Conservation (phyloP, 2,113 vertebrate genomes). For the Lophochroa leadbeateri region DNA sequence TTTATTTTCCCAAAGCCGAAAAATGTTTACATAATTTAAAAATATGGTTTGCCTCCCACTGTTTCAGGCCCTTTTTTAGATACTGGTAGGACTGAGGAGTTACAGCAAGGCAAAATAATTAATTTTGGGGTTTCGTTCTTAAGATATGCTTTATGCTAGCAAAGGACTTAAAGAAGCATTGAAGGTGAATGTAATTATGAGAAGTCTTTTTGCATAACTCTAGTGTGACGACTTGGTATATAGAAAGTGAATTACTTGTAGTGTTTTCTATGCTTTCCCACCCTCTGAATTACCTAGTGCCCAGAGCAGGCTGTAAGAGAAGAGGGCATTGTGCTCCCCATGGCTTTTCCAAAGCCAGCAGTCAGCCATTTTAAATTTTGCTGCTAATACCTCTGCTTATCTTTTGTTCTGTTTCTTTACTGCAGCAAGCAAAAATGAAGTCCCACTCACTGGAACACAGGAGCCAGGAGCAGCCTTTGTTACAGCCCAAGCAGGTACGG, state of each 20-base stretch:
- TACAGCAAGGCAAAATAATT: slow-evolving; percentile 16
- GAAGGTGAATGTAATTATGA: background rate
- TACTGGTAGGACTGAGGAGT: background rate
- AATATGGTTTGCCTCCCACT: background rate
- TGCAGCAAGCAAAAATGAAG: slow-evolving; percentile 88
- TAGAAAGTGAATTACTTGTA: background rate
- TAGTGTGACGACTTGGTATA: background rate
- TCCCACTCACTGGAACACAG: slow-evolving; percentile 89
- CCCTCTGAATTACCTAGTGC: background rate
- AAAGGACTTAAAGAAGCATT: background rate
- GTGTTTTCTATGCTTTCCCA: background rate
- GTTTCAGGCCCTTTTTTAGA: background rate
- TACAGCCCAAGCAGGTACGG: slow-evolving; percentile 92
- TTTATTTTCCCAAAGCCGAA: slow-evolving; percentile 9
- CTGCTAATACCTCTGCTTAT: slow-evolving; percentile 1
- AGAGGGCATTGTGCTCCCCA: background rate
- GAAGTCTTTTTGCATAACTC: background rate
- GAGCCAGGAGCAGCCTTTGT: slow-evolving; percentile 83
- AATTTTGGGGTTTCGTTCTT: background rate
- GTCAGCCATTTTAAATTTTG: slow-evolving; percentile 1
- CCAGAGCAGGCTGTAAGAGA: background rate
- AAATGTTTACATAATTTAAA: background rate
- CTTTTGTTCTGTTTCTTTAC: slow-evolving; percentile 34
- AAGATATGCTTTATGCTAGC: background rate
- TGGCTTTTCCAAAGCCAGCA: background rate